Evolutionary conservation across 30 jellyfish, hydroid and myxozoan genomes (phyloP).

Genomic region (Calvadosia cruxmelitensis): DNA sequence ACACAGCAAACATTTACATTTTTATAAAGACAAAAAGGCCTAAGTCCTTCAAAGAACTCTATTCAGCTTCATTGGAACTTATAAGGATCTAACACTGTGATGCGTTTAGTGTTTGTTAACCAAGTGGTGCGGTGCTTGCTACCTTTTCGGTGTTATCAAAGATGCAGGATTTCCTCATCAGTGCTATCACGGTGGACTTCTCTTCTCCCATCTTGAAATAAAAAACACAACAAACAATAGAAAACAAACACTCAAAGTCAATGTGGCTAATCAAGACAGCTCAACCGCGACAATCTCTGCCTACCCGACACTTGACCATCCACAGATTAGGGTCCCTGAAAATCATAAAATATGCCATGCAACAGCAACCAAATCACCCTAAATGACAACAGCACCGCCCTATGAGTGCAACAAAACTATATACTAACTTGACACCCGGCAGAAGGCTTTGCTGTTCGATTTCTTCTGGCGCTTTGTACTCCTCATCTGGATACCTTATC

Average conservation of each 20-base stretch:
- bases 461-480: slow-evolving; percentile 78
- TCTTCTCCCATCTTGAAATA: slow-evolving; percentile 84
- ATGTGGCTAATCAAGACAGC: too few relatives aligned
- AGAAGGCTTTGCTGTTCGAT: slow-evolving; percentile 86
- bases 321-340: slow-evolving; percentile 92
- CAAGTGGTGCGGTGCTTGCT: too few relatives aligned
- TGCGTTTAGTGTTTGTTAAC: too few relatives aligned
- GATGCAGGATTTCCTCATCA: slow-evolving; percentile 85
- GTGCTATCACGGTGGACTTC: slow-evolving; percentile 73
- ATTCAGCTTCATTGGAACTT: too few relatives aligned
- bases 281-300: background rate
- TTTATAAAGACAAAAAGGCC: too few relatives aligned
- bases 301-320: slow-evolving; percentile 95
- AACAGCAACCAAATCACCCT: background rate
- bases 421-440: slow-evolving; percentile 88
- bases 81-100: too few relatives aligned
- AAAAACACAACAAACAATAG: background rate
- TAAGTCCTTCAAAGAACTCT: too few relatives aligned
- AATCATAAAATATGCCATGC: background rate
- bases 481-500: slow-evolving; percentile 62
- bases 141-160: slow-evolving; percentile 69
- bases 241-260: too few relatives aligned
- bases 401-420: background rate
- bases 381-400: too few relatives aligned
- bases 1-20: too few relatives aligned